Base-by-base conservation (phyloP, 1,140 invertebrate genomes). In the Sitodiplosis mosellana region DNA sequence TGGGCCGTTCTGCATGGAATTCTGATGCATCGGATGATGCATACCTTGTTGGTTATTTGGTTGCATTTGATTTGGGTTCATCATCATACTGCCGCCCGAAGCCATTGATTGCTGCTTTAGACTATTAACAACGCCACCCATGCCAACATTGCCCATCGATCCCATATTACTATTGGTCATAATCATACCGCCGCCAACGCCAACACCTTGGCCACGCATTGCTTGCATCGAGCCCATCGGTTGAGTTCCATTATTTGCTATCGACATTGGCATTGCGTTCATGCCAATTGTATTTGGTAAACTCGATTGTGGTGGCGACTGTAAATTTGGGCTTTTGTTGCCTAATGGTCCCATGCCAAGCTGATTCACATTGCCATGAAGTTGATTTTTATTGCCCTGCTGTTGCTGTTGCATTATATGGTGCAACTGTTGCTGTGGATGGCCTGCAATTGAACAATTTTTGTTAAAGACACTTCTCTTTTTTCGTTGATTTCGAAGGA, bases 251-350 rank as follows among this genome's bases (percentile, higher is more conserved):
- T 71, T 71, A 59, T 70, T 72, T 44, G 74, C 70, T 64, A 77
- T 77, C 19, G 69, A 72, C 69, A 73, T 74, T 17, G 74, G 68
- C 56, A 77, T 75, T 36, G 72, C 68, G 59, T 73, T 73, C 46
- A 68, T 53, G 2, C 68, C 69, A 54, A 67, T 68, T 43, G 70
- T 70, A 47, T 70, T 72, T 48, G 71, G 67, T 57, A 77, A 61
- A 56, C 67, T 75, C 40, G 71, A 71, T 50, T 74, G 72, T 11
- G 81, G 81, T 43, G 82, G 81, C 40, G 82, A 85, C 63, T 86
- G 83, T 61, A 87, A 68, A 56, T 80, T 85, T 42, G 80, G 79
- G 63, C 80, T 84, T 58, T 84, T 85, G 63, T 72, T 85, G 51
- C 80, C 80, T 59, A 84, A 69, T 53, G 76, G 75, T 59, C 75